Base-by-base conservation (phyloP, 2,888 invertebrate genomes). In the Orchesellides sinensis region DNA sequence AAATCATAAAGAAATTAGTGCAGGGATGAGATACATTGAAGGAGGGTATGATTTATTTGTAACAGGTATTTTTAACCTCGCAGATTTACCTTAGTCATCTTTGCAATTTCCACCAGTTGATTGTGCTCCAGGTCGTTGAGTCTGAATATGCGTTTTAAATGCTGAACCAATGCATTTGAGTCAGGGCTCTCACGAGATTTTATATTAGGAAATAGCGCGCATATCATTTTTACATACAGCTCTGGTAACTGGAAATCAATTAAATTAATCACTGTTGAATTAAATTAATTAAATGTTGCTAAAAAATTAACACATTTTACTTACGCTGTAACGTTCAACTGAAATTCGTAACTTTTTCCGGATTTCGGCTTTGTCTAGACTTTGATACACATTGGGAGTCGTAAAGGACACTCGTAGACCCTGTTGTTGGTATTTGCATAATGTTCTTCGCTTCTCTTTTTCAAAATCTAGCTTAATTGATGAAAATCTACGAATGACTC, bases 141-240 rank as follows among this genome's bases (percentile, higher is more conserved):
- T 21, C 61, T 27, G 54, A 84, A 84, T 2, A 84, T 66, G 2
- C 35, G 45, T 23, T 78, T 74, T 14, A 84, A 35, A 65, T 83
- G 83, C 12, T 35, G 49, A 8, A 83, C 73, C 5, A 84, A 25
- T 0, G 79, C 69, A 17, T 79, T 79, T 8, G 77, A 66, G 21
- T 77, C 78, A 1, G 84, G 80, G 52, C 56, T 70, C 52, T 84
- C 80, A 25, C 65, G 35, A 4, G 75, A 49, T 54, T 84, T 78
- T 19, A 65, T n/a, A 19, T 40, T 68, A 1, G 84, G 82, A 23
- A 82, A 82, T 3, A 84, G 69, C 10, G 61, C 65, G 17, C 77
- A 74, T 25, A 84, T 73, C 61, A 84, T 77, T 49, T 84, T 82
- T 14, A 82, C 82, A 49, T 84, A 84, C 12, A 84, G 25, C 10